Conservation (phyloP, 2,797 vertebrate genomes). For the Anniella stebbinsi region DNA sequence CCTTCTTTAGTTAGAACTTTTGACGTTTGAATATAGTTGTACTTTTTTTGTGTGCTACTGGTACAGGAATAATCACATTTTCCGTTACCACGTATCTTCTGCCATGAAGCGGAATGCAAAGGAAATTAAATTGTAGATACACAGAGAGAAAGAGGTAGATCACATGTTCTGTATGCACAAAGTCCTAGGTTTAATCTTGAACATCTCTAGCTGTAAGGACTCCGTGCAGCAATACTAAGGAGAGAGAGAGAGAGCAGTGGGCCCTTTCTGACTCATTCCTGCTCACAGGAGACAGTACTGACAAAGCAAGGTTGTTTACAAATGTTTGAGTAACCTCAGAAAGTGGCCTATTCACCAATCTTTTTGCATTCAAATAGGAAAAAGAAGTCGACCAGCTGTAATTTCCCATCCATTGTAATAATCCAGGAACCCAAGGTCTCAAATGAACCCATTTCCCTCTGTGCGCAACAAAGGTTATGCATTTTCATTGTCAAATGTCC, state of each 20-base stretch:
- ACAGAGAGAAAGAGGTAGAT: background rate
- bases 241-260: background rate
- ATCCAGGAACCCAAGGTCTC: background rate
- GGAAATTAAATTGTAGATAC: background rate
- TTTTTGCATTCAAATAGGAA: background rate
- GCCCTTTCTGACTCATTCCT: background rate
- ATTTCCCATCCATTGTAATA: background rate
- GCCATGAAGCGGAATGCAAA: background rate
- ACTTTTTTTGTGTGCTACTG: background rate
- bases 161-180: background rate
- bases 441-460: conserved; percentile 1
- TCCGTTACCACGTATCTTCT: background rate
- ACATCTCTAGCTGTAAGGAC: background rate
- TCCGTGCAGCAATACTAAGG: background rate
- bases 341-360: background rate
- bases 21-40: background rate
- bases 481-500: background rate
- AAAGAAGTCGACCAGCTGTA: background rate
- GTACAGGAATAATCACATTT: background rate
- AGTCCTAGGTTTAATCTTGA: background rate
- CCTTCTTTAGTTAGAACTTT: background rate
- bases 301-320: background rate
- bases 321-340: background rate
- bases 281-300: no score
- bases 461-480: background rate